Evolutionary conservation across 2,797 vertebrate genomes (phyloP), one percentile per base, ranked within the genome.

Genomic region (Bradypodion pumilum): DNA sequence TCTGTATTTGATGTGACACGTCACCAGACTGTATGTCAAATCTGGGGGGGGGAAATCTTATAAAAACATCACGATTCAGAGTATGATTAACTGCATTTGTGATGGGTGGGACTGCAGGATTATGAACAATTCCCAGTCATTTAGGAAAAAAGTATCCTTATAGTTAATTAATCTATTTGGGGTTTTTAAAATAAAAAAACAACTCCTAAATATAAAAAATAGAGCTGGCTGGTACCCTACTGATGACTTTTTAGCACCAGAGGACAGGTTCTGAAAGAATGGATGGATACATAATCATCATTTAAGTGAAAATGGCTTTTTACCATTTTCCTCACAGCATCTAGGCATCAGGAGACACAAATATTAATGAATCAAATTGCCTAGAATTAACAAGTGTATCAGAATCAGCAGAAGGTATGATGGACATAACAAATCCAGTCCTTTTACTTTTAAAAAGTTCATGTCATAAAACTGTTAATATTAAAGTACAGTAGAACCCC

Each of bases 201-300:
- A 23, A 4, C 32, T 83, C 59, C 83, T 89, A 59, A 81, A 75
- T 85, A 77, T 44, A 73, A 83, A 79, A 56, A 86, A 87, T 90
- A 85, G 86, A 91, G 91, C 87, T 89, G 83, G 56, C 84, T 91
- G 89, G 89, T 91, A 86, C 87, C 88, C 87, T 92, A 88, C 74
- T 91, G 89, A 89, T 84, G 90, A 89, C 85, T 90, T 92, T n/a
- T 12, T 35, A 88, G 80, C 81, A 92, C 82, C 85, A 86, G 88
- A 90, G 19, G 42, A n/a, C 6, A 5, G 10, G 21, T 60, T 29
- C 25, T 81, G 69, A 44, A 32, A 72, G 40, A 5, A 60, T 2
- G 44, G 29, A 40, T 5, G 44, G n/a, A 52, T 73, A 19, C n/a
- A n/a, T 42, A 42, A 72, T 13, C 19, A 62, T 42, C 27, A 62